A percentile compares a stretch with the other conserved stretches of the same genome.
Evolutionary conservation across 1,140 invertebrate species (phyloP).

Genomic region (Pseudoatta argentina): DNA sequence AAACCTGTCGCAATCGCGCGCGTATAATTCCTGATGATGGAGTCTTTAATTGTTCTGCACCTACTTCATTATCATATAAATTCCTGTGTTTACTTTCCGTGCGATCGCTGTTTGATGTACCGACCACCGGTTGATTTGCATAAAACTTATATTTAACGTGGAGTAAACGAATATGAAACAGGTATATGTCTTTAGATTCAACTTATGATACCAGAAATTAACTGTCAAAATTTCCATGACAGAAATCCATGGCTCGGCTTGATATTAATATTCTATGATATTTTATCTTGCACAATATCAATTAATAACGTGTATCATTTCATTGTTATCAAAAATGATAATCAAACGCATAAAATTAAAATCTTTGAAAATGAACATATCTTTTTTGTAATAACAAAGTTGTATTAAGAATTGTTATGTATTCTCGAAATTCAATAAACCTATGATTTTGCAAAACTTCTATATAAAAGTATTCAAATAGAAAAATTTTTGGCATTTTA

Average conservation of each 20-base stretch:
- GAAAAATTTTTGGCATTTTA: too few species aligned
- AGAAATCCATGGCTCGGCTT: background rate
- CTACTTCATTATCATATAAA: constrained; percentile 34
- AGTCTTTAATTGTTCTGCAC: constrained; percentile 29
- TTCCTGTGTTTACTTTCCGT: constrained; percentile 29
- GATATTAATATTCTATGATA: background rate
- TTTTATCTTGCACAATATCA: constrained; percentile 19
- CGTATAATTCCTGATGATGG: constrained; percentile 6
- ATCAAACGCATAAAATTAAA: background rate
- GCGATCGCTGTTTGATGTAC: constrained; percentile 8
- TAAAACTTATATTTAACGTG: constrained; percentile 37
- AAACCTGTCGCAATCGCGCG: constrained; percentile 27
- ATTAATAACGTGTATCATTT: background rate
- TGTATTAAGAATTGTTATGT: background rate
- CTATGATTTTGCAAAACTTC: too few species aligned
- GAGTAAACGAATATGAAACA: background rate
- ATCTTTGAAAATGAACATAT: background rate
- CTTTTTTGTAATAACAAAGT: background rate
- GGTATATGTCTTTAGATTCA: constrained; percentile 27
- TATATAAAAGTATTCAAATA: background rate
- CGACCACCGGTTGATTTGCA: background rate
- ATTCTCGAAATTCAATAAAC: background rate
- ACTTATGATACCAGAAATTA: constrained; percentile 17
- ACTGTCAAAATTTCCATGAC: constrained; percentile 5
- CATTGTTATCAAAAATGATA: background rate